phyloP scores from a whole-genome alignment of 92 coral and sea anemone genomes.

The Pocillopora grandis region DNA sequence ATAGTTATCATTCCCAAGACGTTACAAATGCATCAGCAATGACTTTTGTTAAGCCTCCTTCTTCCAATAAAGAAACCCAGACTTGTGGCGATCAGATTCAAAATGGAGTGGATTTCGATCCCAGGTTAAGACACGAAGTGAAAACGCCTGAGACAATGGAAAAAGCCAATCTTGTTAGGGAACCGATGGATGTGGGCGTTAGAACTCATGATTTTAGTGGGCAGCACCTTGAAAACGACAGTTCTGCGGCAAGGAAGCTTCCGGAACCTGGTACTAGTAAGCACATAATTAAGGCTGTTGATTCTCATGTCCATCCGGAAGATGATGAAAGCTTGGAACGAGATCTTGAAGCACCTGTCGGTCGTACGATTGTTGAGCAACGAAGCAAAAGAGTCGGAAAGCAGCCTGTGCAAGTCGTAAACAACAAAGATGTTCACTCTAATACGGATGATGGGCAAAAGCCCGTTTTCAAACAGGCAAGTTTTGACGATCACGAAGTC shows the following conservation, averaged over 20 bases:
- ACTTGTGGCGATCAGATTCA: neutral
- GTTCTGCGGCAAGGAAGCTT: neutral
- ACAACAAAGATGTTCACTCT: neutral
- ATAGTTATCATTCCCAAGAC: neutral
- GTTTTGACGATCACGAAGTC: conserved; percentile 76
- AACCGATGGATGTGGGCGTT: neutral
- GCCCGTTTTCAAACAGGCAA: conserved; percentile 45
- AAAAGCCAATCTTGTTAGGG: neutral
- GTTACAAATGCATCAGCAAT: neutral
- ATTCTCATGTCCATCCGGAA: neutral
- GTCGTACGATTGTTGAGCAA: neutral
- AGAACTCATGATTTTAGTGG: neutral
- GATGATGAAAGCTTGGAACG: conserved; percentile 2
- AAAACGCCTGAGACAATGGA: neutral
- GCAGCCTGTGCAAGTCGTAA: neutral
- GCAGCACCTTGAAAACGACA: neutral
- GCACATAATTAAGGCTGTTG: conserved; percentile 9
- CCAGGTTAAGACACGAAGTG: neutral
- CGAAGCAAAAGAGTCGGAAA: neutral
- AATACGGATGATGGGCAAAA: neutral
- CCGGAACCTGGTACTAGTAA: conserved; percentile 17
- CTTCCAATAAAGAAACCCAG: conserved; percentile 26
- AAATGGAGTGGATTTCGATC: neutral
- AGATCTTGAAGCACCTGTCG: neutral
- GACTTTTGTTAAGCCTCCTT: conserved; percentile 10